Conservation (phyloP, 2,113 vertebrate species). For the Phyllostomus hastatus region DNA sequence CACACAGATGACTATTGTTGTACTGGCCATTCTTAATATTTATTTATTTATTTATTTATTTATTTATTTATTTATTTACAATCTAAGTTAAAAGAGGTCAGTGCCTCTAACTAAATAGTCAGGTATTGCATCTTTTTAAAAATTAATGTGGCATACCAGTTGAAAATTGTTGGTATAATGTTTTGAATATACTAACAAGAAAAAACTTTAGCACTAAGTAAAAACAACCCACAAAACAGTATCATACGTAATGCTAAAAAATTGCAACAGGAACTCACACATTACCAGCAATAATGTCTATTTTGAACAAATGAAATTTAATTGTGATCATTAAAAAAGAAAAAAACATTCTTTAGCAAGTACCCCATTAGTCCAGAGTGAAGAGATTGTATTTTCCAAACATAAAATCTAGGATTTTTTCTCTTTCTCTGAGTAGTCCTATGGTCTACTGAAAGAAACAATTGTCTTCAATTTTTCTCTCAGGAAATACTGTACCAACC, state of each 20-base stretch:
- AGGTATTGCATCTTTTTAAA: too few relatives aligned
- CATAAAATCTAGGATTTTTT: slow-evolving; percentile 53
- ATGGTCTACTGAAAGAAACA: slow-evolving; percentile 75
- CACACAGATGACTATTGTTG: neutral
- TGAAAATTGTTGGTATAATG: neutral
- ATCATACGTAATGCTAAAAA: neutral
- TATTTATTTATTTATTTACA: too few relatives aligned
- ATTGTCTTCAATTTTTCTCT: slow-evolving; percentile 79
- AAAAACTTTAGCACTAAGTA: neutral
- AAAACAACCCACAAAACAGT: neutral
- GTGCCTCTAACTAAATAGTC: too few relatives aligned
- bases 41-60: too few relatives aligned
- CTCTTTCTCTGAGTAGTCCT: neutral
- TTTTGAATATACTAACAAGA: neutral
- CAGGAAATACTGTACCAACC: slow-evolving; percentile 80
- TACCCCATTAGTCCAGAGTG: neutral
- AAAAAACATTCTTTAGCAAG: neutral
- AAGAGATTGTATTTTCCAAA: slow-evolving; percentile 58
- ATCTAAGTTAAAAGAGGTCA: too few relatives aligned
- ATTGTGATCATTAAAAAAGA: neutral
- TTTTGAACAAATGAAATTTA: neutral
- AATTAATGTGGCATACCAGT: too few relatives aligned
- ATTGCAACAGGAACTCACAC: neutral
- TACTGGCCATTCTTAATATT: neutral
- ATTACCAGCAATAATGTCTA: neutral